Conservation (phyloP, 2,113 vertebrate species). For the Etia nguti region DNA sequence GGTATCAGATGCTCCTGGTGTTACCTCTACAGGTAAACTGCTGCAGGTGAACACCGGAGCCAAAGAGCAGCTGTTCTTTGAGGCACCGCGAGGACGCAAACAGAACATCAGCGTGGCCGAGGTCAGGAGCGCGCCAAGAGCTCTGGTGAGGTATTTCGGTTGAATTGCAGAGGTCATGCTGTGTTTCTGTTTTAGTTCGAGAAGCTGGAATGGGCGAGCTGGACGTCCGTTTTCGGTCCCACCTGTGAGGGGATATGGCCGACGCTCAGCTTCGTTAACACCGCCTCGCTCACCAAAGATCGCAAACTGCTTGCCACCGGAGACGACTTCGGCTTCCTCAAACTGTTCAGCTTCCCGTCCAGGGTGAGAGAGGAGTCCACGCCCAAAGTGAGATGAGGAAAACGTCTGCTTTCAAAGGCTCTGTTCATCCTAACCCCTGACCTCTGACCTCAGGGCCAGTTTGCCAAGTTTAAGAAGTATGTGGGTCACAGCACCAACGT, state of each 20-base stretch:
- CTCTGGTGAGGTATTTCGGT: fast-evolving
- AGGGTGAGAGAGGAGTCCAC: slow-evolving; percentile 73
- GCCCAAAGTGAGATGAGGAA: neutral
- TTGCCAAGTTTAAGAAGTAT: slow-evolving; percentile 91
- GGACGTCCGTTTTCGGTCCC: slow-evolving; percentile 91
- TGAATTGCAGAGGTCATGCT: too few relatives aligned
- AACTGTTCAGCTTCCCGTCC: slow-evolving; percentile 92
- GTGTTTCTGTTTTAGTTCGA: slow-evolving; percentile 75
- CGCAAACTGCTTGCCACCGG: slow-evolving; percentile 83
- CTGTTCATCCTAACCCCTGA: neutral
- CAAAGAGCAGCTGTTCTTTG: slow-evolving; percentile 96
- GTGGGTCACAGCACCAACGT: slow-evolving; percentile 94
- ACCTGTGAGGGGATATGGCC: slow-evolving; percentile 95
- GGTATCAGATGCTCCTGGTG: neutral
- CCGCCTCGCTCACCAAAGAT: slow-evolving; percentile 89
- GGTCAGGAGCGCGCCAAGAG: neutral
- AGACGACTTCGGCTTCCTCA: slow-evolving; percentile 94
- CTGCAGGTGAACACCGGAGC: slow-evolving; percentile 96
- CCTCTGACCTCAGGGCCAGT: slow-evolving; percentile 78
- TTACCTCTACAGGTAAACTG: slow-evolving; percentile 81
- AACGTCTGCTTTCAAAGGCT: neutral
- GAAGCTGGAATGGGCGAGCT: slow-evolving; percentile 92
- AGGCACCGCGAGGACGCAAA: slow-evolving; percentile 86
- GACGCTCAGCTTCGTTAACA: slow-evolving; percentile 84
- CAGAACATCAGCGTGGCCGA: slow-evolving; percentile 50